phyloP scores from a whole-genome alignment of 2,888 invertebrate genomes.

The Hyposoter didymator region DNA sequence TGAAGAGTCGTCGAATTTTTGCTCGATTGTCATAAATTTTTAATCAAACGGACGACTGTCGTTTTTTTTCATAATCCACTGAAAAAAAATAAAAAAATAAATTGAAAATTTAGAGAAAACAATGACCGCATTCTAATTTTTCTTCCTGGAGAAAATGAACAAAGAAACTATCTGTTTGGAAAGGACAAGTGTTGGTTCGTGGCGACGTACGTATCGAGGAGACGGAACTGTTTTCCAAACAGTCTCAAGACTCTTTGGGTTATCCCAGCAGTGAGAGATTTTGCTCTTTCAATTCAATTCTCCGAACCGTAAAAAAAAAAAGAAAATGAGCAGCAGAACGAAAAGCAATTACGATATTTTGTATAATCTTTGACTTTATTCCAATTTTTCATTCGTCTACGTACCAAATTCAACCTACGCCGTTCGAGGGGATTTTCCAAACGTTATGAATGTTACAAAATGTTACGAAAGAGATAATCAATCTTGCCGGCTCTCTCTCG shows the following conservation, averaged over 20 bases:
- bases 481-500: background rate
- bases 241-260: slow-evolving; percentile 34
- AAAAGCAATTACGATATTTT: background rate
- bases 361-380: background rate
- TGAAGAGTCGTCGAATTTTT: background rate
- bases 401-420: background rate
- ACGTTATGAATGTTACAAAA: background rate
- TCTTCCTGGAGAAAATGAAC: background rate
- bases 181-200: background rate
- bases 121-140: background rate
- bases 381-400: background rate
- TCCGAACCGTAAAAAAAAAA: background rate
- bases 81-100: background rate
- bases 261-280: slow-evolving; percentile 33
- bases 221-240: background rate
- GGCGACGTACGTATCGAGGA: background rate
- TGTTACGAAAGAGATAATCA: background rate
- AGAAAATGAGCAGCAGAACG: background rate
- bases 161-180: slow-evolving; percentile 1
- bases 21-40: background rate
- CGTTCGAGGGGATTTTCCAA: background rate
- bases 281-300: slow-evolving; percentile 20
- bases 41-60: background rate
- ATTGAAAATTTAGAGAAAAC: background rate
- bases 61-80: background rate